A percentile compares a stretch with the other conserved stretches of the same genome.
Conservation (phyloP, 23 tunicate genomes). For the Trididemnum nubilum region DNA sequence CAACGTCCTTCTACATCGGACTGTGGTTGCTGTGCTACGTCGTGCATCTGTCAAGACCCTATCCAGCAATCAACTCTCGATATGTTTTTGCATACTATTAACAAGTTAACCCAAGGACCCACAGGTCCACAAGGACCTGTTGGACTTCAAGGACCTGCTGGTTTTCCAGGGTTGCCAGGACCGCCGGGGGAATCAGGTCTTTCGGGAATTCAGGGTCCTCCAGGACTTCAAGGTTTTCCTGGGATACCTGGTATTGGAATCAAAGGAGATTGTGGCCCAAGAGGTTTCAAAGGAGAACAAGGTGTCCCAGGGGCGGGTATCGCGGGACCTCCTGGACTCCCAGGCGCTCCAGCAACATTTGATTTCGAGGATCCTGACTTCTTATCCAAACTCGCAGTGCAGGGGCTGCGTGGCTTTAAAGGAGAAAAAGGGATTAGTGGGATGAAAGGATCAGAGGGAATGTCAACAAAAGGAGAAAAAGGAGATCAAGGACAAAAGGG, state of each 20-base stretch:
- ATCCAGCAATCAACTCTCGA: conserved; percentile 23
- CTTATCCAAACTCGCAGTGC: background rate
- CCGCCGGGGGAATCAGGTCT: conserved; percentile 86
- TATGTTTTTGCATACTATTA: conserved; percentile 45
- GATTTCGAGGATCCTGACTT: background rate
- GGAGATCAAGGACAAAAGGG: conserved; percentile 54
- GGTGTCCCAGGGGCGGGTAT: conserved; percentile 66
- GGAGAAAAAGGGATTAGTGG: conserved; percentile 29
- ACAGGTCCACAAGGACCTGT: conserved; percentile 84
- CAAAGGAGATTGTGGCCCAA: conserved; percentile 91
- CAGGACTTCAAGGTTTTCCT: conserved; percentile 70
- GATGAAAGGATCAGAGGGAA: conserved; percentile 45
- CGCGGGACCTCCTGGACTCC: conserved; percentile 82
- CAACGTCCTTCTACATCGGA: background rate
- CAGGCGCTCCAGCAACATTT: conserved; percentile 21
- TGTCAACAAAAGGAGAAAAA: conserved; percentile 12
- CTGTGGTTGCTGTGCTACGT: conserved; percentile 28
- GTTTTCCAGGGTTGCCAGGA: conserved; percentile 93
- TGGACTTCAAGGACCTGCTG: conserved; percentile 89
- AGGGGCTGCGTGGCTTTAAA: background rate
- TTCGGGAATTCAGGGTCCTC: conserved; percentile 91
- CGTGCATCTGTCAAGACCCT: conserved; percentile 17
- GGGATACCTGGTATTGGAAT: conserved; percentile 63
- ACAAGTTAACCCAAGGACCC: conserved; percentile 66
- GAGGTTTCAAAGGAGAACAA: conserved; percentile 81